phyloP scores from a whole-genome alignment of 2,888 invertebrate species.

The Polydesmus complanatus region DNA sequence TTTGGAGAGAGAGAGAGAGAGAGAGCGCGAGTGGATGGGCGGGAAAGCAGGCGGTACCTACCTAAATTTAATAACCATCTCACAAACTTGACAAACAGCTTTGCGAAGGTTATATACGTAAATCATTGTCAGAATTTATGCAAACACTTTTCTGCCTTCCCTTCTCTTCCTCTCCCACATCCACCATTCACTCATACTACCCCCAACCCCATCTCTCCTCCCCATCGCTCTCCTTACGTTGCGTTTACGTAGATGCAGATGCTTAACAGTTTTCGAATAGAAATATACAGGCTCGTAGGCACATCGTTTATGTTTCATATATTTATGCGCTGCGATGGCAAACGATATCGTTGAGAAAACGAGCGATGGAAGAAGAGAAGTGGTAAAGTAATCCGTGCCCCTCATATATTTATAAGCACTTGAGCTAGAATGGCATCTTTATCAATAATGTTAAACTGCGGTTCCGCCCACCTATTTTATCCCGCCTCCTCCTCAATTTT shows the following conservation, averaged over 20 bases:
- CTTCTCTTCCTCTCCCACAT: background rate
- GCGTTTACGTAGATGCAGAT: background rate
- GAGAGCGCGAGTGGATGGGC: too few species aligned
- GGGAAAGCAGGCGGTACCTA: too few species aligned
- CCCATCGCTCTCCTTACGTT: background rate
- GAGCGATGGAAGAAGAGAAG: background rate
- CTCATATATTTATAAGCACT: background rate
- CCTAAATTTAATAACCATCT: constrained; percentile 8
- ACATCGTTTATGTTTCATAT: background rate
- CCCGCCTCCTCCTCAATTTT: too few species aligned
- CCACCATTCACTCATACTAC: too few species aligned
- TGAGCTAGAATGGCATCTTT: background rate
- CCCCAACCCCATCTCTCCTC: too few species aligned
- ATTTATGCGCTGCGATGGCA: background rate
- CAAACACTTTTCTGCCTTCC: constrained; percentile 2
- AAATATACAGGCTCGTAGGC: background rate
- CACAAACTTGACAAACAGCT: constrained; percentile 10
- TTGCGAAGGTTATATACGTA: constrained; percentile 9
- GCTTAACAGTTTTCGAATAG: background rate
- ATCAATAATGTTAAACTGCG: background rate
- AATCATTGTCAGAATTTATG: constrained; percentile 11
- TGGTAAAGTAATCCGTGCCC: background rate
- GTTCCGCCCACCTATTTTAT: background rate
- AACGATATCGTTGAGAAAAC: background rate
- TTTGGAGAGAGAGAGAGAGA: too few species aligned